Evolutionary conservation across 2,888 invertebrate species (phyloP), one percentile per base, ranked within the genome.

Genomic region (Megaustenia siamemsis): DNA sequence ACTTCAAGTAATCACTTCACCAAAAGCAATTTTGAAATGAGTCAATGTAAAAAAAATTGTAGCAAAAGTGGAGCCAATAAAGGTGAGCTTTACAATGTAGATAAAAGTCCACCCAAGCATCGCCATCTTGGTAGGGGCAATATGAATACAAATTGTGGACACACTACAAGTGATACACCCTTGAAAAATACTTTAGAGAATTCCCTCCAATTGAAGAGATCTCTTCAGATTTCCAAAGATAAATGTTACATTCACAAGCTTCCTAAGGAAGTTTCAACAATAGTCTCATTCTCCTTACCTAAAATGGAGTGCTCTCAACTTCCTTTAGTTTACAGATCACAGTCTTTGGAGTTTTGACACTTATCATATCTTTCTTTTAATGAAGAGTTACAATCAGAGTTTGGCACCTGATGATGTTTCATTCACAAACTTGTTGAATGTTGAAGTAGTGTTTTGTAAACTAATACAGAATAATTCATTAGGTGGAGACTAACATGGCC

Each of bases 201-300:
- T n/a, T 8, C 1, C 49, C 49, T 35, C n/a, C 21, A 32, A 53
- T 21, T 24, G 8, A 43, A 63, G n/a, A 49, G 38, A 1, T n/a
- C 18, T 1, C 1, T n/a, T 3, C 49, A 45, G 49, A 15, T 49
- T 28, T 68, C 69, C 21, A 45, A 45, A 35, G 10, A 45, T 5
- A 32, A 69, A 56, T 43, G 38, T 15, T 80, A 80, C 80, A 53
- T 80, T 49, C 68, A 49, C 24, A 49, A 53, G 21, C 80, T 80
- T 15, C 35, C 53, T 3, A 18, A 69, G 28, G 68, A 80, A 35
- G 69, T 69, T 66, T 32, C 68, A 49, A 53, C 28, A 32, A 80
- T 68, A 24, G 53, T 78, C 6, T 21, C 49, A 38, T 69, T 49
- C 40, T 1, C 12, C 12, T 32, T 69, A 53, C 69, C 80, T 38